Conservation (phyloP, 2,113 vertebrate genomes). For the Leuciscus idus region DNA sequence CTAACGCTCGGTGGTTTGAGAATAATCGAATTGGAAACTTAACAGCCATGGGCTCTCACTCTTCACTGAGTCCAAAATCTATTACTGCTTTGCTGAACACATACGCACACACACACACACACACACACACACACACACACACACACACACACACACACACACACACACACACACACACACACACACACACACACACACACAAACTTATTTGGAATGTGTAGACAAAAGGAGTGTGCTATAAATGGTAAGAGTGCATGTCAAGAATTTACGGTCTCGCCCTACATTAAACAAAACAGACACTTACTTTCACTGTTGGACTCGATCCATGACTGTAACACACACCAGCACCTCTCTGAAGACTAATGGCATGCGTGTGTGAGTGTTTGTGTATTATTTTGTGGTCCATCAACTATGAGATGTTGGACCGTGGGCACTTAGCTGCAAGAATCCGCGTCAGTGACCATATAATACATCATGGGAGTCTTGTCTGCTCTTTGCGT, state of each 20-base stretch:
- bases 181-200: slow-evolving; percentile 6
- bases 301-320: slow-evolving; percentile 30
- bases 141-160: slow-evolving; percentile 20
- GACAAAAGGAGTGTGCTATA: slow-evolving; percentile 34
- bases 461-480: slow-evolving; percentile 6
- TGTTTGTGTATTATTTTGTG: slow-evolving; percentile 11
- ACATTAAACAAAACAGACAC: slow-evolving; percentile 42
- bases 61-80: slow-evolving; percentile 48
- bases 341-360: slow-evolving; percentile 26
- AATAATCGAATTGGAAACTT: slow-evolving; percentile 56
- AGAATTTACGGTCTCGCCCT: slow-evolving; percentile 15
- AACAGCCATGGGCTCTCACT: slow-evolving; percentile 53
- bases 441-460: neutral
- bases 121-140: neutral
- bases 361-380: slow-evolving; percentile 3
- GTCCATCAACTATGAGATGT: slow-evolving; percentile 14
- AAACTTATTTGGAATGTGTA: slow-evolving; percentile 33
- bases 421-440: slow-evolving; percentile 3
- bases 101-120: neutral
- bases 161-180: slow-evolving; percentile 18
- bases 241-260: slow-evolving; percentile 34
- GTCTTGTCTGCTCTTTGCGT: slow-evolving; percentile 6
- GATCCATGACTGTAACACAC: slow-evolving; percentile 20
- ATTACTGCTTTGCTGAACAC: slow-evolving; percentile 39
- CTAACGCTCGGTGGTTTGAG: slow-evolving; percentile 46